Percentiles rank a stretch among this genome's conserved stretches.
phyloP scores from a whole-genome alignment of 1,140 invertebrate genomes.

The Gonatopus flavifemur region DNA sequence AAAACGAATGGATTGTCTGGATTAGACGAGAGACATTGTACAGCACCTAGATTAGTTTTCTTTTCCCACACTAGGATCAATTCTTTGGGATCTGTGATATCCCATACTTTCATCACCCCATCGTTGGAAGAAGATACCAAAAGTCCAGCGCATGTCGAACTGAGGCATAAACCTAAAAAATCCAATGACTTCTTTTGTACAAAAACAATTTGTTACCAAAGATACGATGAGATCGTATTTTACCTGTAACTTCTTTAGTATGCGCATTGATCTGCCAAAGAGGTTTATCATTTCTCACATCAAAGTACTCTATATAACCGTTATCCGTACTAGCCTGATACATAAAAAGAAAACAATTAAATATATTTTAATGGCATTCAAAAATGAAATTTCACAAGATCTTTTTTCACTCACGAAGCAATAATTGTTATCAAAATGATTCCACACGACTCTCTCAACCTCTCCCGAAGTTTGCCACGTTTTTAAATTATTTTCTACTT shows the following conservation, averaged over 20 bases:
- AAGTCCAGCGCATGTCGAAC: constrained; percentile 67
- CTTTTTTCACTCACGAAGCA: constrained; percentile 66
- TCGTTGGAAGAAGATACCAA: constrained; percentile 75
- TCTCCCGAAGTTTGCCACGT: constrained; percentile 76
- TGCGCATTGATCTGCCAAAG: constrained; percentile 81
- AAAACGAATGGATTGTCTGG: constrained; percentile 81
- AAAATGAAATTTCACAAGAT: neutral
- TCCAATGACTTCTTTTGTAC: neutral
- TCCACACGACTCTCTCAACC: constrained; percentile 88
- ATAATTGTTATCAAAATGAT: constrained; percentile 70
- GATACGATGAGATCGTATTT: neutral
- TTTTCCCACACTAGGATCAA: constrained; percentile 62
- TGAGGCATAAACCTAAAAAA: constrained; percentile 66
- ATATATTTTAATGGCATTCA: neutral
- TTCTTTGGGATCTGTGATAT: constrained; percentile 53
- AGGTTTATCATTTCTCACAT: constrained; percentile 70
- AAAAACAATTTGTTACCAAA: constrained; percentile 21
- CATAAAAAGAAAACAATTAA: constrained; percentile 23
- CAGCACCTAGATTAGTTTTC: constrained; percentile 66
- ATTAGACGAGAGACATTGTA: constrained; percentile 74
- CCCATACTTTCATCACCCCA: constrained; percentile 79
- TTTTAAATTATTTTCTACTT: constrained; percentile 64
- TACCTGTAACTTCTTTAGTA: constrained; percentile 77
- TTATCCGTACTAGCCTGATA: constrained; percentile 76
- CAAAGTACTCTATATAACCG: constrained; percentile 79